Conservation (phyloP, 2,888 invertebrate genomes). For the Crocallis elinguaria region DNA sequence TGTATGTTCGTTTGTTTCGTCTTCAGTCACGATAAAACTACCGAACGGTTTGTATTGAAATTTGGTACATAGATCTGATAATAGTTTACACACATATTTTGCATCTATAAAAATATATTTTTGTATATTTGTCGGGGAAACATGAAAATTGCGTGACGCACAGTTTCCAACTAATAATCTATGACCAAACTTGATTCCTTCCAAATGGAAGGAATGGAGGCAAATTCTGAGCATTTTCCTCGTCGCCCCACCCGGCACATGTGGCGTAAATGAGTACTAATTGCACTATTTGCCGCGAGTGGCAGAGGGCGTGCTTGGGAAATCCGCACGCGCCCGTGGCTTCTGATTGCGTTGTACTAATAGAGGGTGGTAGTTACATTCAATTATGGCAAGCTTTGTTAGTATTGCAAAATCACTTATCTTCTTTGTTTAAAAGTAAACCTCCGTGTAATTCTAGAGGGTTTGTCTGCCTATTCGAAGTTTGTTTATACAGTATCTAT, state of each 20-base stretch:
- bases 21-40: too few species aligned
- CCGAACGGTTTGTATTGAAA: too few species aligned
- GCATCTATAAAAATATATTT: too few species aligned
- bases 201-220: not conserved
- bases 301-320: slow-evolving; percentile 9
- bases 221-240: not conserved
- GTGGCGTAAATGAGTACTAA: slow-evolving; percentile 16
- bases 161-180: too few species aligned
- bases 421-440: not conserved
- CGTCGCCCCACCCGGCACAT: slow-evolving; percentile 8
- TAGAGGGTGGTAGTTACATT: slow-evolving; percentile 12
- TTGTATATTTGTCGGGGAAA: too few species aligned
- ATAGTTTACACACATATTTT: too few species aligned
- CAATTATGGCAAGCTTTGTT: slow-evolving; percentile 21
- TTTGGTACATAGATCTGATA: too few species aligned
- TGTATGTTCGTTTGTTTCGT: too few species aligned
- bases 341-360: slow-evolving; percentile 18
- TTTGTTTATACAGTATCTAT: too few species aligned
- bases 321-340: not conserved
- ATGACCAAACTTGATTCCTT: not conserved
- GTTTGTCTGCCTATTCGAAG: too few species aligned
- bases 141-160: too few species aligned
- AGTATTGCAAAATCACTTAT: slow-evolving; percentile 9
- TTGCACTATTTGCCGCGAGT: slow-evolving; percentile 17
- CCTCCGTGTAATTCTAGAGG: not conserved